Base-by-base conservation (phyloP, 2,797 vertebrate species). In the Eulemur rubriventer region DNA sequence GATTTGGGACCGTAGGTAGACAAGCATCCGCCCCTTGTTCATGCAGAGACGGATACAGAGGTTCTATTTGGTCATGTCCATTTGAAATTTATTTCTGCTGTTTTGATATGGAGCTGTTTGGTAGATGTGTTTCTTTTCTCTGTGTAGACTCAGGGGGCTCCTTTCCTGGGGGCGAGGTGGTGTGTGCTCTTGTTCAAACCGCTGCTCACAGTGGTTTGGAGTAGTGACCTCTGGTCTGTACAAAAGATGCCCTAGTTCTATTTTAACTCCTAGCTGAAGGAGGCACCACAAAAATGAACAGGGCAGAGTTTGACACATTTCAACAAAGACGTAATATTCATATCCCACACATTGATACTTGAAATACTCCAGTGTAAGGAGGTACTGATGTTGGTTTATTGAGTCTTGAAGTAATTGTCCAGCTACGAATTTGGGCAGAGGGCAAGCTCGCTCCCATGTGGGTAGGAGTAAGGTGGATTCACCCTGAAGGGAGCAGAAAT, bases 21-120 rank as follows among this genome's bases (percentile, higher is more conserved):
- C 1, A 18, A 22, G 38, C 28, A 17, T 28, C 48, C 11, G 8
- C 28, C 24, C 16, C 48, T 22, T 14, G 0, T 6, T 14, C 10
- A 11, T 0, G 2, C 55, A 43, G 28, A 35, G 55, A 7, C n/a
- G 33, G 72, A 8, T 22, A 9, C 0, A 0, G 2, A n/a, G 28
- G 10, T 30, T 59, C n/a, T 38, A 2, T 35, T 38, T 18, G 17
- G 13, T 35, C 33, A 22, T 2, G 20, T n/a, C 24, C 4, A 6
- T 14, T 4, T 63, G 65, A 41, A 18, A 41, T 14, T 2, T 9
- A 52, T 55, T 82, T 82, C 18, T 55, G 9, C 1, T 46, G 24
- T 26, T 65, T 33, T 30, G 4, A 13, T 5, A 5, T 0, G 38
- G 35, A 63, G 20, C 55, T n/a, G 2, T 72, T 14, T 57, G 43